Conservation (phyloP, 2,888 invertebrate genomes). For the Tridacna crocea region DNA sequence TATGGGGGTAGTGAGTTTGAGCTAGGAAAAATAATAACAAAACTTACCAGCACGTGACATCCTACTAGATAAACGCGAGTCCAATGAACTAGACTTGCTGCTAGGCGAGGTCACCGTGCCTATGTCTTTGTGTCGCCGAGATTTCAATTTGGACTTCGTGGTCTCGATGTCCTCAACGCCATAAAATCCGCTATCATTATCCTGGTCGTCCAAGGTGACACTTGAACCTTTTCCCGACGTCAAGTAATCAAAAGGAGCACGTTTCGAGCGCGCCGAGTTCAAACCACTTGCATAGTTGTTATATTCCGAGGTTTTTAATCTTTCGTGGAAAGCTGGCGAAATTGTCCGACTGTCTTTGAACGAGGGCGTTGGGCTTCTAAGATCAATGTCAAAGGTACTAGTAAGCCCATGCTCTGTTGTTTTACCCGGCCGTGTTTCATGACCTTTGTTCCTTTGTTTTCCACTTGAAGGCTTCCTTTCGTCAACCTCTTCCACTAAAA, state of each 20-base stretch:
- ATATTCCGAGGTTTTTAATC: not conserved
- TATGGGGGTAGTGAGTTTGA: no score
- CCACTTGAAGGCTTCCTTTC: slow-evolving; percentile 7
- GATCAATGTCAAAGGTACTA: slow-evolving; percentile 12
- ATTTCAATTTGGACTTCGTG: slow-evolving; percentile 5
- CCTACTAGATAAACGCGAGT: slow-evolving; percentile 11
- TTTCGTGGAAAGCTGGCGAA: slow-evolving; percentile 7
- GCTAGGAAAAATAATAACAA: not conserved
- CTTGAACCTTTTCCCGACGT: not conserved
- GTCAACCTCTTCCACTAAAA: not conserved
- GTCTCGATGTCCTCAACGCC: slow-evolving; percentile 9
- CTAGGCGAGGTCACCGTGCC: not conserved
- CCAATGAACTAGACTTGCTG: slow-evolving; percentile 15
- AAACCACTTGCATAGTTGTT: slow-evolving; percentile 1
- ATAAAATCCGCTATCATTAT: slow-evolving; percentile 24
- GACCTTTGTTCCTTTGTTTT: not conserved
- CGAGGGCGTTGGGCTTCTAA: slow-evolving; percentile 3
- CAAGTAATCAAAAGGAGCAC: not conserved
- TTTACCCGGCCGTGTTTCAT: not conserved
- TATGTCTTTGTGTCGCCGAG: slow-evolving; percentile 6
- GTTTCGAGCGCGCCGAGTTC: not conserved
- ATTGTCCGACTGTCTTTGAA: slow-evolving; percentile 17
- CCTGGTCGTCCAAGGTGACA: slow-evolving; percentile 3
- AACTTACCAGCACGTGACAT: slow-evolving; percentile 20
- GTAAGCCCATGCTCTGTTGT: slow-evolving; percentile 12